Percentiles rank a stretch among this genome's conserved stretches.
phyloP scores from a whole-genome alignment of 2,797 vertebrate species.

The Aldrovandia affinis region DNA sequence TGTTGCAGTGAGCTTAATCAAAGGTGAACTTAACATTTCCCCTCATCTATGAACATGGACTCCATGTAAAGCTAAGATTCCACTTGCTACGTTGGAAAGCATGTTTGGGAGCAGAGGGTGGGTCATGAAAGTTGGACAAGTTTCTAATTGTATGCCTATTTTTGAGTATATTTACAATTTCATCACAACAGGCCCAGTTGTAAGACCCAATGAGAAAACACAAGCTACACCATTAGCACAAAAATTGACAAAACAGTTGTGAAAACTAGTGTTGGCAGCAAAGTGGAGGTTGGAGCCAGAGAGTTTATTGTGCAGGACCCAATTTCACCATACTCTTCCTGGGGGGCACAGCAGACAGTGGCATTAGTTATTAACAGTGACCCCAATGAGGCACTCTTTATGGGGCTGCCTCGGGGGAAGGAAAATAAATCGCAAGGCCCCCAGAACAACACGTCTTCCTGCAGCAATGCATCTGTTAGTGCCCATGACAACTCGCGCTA shows the following conservation, averaged over 20 bases:
- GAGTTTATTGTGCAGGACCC: not conserved
- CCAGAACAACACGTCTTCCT: not conserved
- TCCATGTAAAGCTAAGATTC: no score
- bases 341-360: constrained; percentile 70
- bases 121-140: no score
- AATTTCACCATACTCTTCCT: constrained; percentile 52
- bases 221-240: not conserved
- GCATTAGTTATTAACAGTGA: constrained; percentile 78
- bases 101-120: no score
- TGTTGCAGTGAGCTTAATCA: no score
- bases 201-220: not conserved
- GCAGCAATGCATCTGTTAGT: not conserved
- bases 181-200: not conserved
- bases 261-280: not conserved
- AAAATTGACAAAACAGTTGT: not conserved
- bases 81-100: no score
- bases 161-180: no score
- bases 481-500: no score
- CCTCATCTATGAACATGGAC: no score
- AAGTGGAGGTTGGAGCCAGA: not conserved
- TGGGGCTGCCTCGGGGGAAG: constrained; percentile 56
- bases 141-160: no score
- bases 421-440: constrained; percentile 50
- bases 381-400: constrained; percentile 55
- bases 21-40: no score